Evolutionary conservation across 2,888 invertebrate genomes (phyloP), one percentile per base, ranked within the genome.

Genomic region (Athripsodes cinereus): DNA sequence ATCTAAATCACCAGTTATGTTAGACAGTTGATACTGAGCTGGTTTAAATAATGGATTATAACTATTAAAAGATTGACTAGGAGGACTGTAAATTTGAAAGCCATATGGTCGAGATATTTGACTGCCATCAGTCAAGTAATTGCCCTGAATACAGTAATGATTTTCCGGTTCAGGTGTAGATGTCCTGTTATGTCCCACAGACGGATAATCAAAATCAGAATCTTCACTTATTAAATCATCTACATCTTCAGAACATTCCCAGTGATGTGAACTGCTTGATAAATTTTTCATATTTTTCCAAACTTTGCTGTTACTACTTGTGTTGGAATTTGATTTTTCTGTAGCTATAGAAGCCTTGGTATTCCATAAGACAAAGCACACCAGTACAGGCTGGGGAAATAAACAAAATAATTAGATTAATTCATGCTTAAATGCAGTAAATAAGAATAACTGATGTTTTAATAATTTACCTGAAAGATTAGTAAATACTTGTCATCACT

Each of bases 1-100:
- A 62, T 81, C 79, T 61, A 83, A 68, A 63, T 80, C 79, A 0
- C 75, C 75, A 66, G 78, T 78, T 19, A 2, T 8, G 13, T 8
- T 21, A 21, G 11, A 19, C 20, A 20, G 21, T 3, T 40, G 8
- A 40, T 40, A 40, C 26, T 26, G 26, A 44, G 44, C 3, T 6
- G 6, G 6, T 20, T 20, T 21, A 20, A 51, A 51, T 49, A 16
- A 55, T 11, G 55, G 22, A 51, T 21, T 49, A 21, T 34, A 52
- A 52, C 31, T 54, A n/a, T 53, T 44, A 8, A 58, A 54, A 46
- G 46, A n/a, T 3, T 48, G 22, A 16, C 20, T 13, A 48, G 48
- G 22, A 2, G 3, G 10, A 20, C 3, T 13, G 40, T 16, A 8
- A n/a, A 40, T 13, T 40, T 40, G 40, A 40, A 40, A 40, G 13